Base-by-base conservation (phyloP, 1,140 invertebrate species). In the Pachyrhynchus sulphureomaculatus region DNA sequence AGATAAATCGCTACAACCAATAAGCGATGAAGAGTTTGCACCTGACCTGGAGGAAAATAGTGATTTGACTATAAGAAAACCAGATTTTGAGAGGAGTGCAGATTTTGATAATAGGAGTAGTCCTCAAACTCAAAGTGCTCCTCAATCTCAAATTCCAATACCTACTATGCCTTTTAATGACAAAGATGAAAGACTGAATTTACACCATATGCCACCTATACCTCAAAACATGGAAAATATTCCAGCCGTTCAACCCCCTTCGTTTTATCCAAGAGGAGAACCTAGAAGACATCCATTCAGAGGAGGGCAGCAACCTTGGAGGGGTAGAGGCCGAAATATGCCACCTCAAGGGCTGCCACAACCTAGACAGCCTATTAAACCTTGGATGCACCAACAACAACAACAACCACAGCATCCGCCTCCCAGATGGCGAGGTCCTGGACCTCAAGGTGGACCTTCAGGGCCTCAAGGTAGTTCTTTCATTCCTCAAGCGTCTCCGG, bases 21-120 rank as follows among this genome's bases (percentile, higher is more conserved):
- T 74, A 20, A 82, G 75, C 42, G 79, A 81, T 52, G 76, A 80
- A 37, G 82, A 82, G 57, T 69, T 78, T 4, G 62, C 57, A 18
- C 48, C 72, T 36, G 75, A 77, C 0, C 36, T 41, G 6, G 67
- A 66, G 36, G 65, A 65, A 45, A 51, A 47, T 17, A 3, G 0
- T 29, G 21, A 24, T 9, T 24, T 41, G 55, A 33, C 18, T 9
- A 49, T 9, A 8, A 18, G 8, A 36, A 6, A 8, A 9, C 49
- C 15, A 36, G 24, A 20, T 4, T 17, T 15, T n/a, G 15, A 20
- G 45, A 36, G 12, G 32, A 51, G 23, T 13, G 33, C 12, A 34
- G n/a, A 10, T 17, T 49, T n/a, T n/a, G n/a, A n/a, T n/a, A n/a
- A n/a, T n/a, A n/a, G n/a, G n/a, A n/a, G n/a, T n/a, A n/a, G n/a